Percentiles rank a stretch among this genome's conserved stretches.
These are phyloP conservation scores for Peromyscus aztecus DNA, from an alignment of 2,797 vertebrate genomes.

Conservation along the genomic window DNA sequence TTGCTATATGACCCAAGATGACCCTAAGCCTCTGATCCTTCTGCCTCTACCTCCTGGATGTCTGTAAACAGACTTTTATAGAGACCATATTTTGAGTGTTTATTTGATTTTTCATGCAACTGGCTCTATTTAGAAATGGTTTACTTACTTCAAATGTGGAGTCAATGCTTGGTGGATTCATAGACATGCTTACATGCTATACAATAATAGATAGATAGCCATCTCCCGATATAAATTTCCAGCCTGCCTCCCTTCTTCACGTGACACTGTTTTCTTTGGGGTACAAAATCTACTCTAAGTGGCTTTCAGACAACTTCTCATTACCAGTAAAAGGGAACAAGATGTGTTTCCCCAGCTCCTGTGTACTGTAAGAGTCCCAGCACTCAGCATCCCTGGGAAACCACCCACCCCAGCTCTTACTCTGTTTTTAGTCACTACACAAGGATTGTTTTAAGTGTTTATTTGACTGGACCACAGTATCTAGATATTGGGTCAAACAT, in stretches of 20 bases:
- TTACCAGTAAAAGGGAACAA: background rate
- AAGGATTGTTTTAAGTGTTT: background rate
- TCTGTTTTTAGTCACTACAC: background rate
- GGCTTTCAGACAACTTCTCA: background rate
- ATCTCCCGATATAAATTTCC: background rate
- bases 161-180: background rate
- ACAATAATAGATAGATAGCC: background rate
- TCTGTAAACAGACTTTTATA: background rate
- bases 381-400: background rate
- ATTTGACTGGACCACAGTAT: background rate
- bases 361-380: background rate
- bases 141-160: slow-evolving; percentile 17
- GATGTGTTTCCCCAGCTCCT: background rate
- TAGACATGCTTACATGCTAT: background rate
- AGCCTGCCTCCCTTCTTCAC: background rate
- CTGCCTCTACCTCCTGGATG: background rate
- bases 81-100: background rate
- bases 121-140: slow-evolving; percentile 30
- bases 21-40: background rate
- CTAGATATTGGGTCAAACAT: background rate
- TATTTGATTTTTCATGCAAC: slow-evolving; percentile 7
- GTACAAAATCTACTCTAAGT: slow-evolving; percentile 30
- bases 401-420: background rate
- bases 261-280: background rate
- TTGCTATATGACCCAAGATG: background rate